Evolutionary conservation across 1,140 invertebrate genomes (phyloP), one percentile per base, ranked within the genome.

Genomic region (Spodoptera frugiperda): DNA sequence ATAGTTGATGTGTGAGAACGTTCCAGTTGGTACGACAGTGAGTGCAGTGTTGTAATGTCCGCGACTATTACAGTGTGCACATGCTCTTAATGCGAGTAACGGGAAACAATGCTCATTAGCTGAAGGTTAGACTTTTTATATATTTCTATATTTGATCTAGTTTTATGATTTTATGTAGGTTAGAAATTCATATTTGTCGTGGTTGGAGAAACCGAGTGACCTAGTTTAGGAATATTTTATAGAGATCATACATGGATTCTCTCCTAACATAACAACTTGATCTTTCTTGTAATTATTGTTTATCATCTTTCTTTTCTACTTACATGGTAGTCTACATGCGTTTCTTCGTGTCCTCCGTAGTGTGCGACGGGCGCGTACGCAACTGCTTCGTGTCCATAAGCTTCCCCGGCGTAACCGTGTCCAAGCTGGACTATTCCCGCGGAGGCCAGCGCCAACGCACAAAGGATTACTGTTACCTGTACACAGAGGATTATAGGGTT

Each of bases 251-350:
- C 5, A 54, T 21, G 15, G 15, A 19, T 5, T 10, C 9, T 5
- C 6, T 17, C 51, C 9, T 54, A 8, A 19, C n/a, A n/a, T n/a
- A n/a, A n/a, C n/a, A n/a, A n/a, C n/a, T n/a, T n/a, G n/a, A n/a
- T n/a, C n/a, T n/a, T n/a, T n/a, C n/a, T n/a, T n/a, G 10, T 17
- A 3, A 6, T 17, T 2, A 9, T 0, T 55, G 21, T 55, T n/a
- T 12, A 5, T 9, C 3, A 11, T 39, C 2, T 44, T 6, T 39
- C 9, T 39, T n/a, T 25, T 63, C 33, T 71, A 82, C 90, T 91
- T 86, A 93, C 92, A 74, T 92, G 91, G 79, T 93, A 93, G 82
- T 93, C 92, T 74, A 93, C 90, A 75, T 91, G 90, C 68, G 78
- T 80, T 44, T 92, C 89, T 3, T 93, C 91, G 12, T 91, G 89